Evolutionary conservation across 2,113 vertebrate genomes (phyloP), one percentile per base, ranked within the genome.

Genomic region (Oncorhynchus masou): DNA sequence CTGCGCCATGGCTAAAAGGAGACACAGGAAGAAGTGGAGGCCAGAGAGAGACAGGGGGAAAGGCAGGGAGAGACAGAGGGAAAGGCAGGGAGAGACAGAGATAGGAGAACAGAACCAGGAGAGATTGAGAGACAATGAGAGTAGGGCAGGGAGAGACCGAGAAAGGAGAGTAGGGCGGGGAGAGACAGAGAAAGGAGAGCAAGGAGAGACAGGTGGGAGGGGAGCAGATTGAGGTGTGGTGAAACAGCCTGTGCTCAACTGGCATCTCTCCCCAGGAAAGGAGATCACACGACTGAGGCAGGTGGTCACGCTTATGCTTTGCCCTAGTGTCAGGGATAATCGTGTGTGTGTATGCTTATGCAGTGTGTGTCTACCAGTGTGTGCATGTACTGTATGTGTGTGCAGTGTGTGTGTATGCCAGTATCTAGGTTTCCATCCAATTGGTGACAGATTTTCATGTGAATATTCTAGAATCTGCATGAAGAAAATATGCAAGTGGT

Each of bases 181-280:
- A 78, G 45, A 71, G 75, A 59, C 45, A 64, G 74, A 84, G 76
- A 73, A 69, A 64, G 77, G 75, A 62, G 59, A 73, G 39, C 25
- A 68, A 12, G 34, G 75, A 67, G 62, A 73, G 69, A 76, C 69
- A 29, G 24, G 39, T 70, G 68, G 27, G 49, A 67, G 62, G 73
- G 25, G 83, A 81, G 84, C 86, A 45, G 39, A 45, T 9, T 84
- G 88, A 84, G 19, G 20, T 16, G 27, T 85, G 54, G 29, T 73
- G 71, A 31, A 31, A 34, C 11, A 13, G 59, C 34, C 20, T 73
- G 80, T 76, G 31, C 51, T 19, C 51, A 19, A 19, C 15, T 24
- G 4, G 64, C 27, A 66, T 66, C 66, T 48, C 29, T n/a, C 25
- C 22, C 25, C 64, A 27, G 74, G 68, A 80, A 51, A 70, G 66